phyloP scores from a whole-genome alignment of 2,888 invertebrate genomes.

The Pharmacophagus antenor region DNA sequence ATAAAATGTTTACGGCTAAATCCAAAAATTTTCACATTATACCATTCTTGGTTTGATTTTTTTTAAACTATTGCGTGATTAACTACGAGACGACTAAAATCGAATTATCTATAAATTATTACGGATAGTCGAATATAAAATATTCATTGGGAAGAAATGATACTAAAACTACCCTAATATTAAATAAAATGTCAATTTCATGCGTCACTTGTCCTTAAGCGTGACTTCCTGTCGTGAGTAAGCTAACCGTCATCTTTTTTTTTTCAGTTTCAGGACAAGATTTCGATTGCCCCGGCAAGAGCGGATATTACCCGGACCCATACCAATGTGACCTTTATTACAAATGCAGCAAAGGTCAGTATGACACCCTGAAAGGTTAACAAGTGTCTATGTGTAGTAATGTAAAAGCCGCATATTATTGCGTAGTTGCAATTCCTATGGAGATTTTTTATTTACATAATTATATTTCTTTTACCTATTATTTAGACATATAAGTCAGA shows the following conservation, averaged over 20 bases:
- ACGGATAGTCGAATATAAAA: too few relatives aligned
- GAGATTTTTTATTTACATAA: too few relatives aligned
- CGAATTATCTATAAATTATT: too few relatives aligned
- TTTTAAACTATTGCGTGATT: too few relatives aligned
- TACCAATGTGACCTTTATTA: slow-evolving; percentile 91
- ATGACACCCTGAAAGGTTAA: slow-evolving; percentile 53
- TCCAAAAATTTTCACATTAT: too few relatives aligned
- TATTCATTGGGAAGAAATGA: too few relatives aligned
- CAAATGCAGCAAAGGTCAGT: slow-evolving; percentile 84
- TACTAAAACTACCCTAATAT: background rate
- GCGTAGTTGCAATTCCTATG: background rate
- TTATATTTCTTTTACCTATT: too few relatives aligned
- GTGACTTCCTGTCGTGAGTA: slow-evolving; percentile 10
- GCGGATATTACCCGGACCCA: slow-evolving; percentile 87
- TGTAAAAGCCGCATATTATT: slow-evolving; percentile 34
- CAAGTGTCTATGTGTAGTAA: slow-evolving; percentile 34
- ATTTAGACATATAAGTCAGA: too few relatives aligned
- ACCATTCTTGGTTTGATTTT: too few relatives aligned
- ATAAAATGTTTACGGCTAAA: too few relatives aligned
- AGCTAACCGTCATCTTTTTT: slow-evolving; percentile 1
- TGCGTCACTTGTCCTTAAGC: slow-evolving; percentile 11
- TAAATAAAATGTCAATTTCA: slow-evolving; percentile 3
- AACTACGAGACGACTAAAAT: too few relatives aligned
- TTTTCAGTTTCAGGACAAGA: slow-evolving; percentile 72
- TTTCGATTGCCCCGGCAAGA: slow-evolving; percentile 86